Evolutionary conservation across 2,797 vertebrate species (phyloP).

Genomic region (Halcyon chelicuti): DNA sequence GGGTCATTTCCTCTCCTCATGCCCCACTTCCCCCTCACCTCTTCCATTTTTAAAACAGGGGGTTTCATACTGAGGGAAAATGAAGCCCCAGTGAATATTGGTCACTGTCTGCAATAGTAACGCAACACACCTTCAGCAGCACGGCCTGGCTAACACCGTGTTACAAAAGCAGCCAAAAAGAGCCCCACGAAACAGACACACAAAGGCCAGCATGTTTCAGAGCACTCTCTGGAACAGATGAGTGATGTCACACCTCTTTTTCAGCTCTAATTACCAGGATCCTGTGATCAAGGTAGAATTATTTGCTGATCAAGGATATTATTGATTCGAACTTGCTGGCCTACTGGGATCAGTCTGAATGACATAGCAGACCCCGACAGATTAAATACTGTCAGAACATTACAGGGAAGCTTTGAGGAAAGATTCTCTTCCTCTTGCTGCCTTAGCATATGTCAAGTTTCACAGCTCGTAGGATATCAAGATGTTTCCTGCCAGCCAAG

Average conservation of each 20-base stretch:
- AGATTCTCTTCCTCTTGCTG: background rate
- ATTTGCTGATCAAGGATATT: slow-evolving; percentile 39
- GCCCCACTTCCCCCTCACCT: background rate
- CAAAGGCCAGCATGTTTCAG: background rate
- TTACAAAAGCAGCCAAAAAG: background rate
- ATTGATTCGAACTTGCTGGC: background rate
- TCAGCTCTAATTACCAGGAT: slow-evolving; percentile 4
- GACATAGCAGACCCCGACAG: background rate
- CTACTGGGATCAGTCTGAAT: background rate
- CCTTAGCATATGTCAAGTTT: background rate
- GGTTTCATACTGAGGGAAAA: background rate
- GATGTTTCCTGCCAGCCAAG: slow-evolving; percentile 18
- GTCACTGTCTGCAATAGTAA: background rate
- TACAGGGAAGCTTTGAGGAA: background rate
- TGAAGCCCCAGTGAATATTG: fast-evolving
- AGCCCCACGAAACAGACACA: background rate
- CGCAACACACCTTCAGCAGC: background rate
- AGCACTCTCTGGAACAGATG: background rate
- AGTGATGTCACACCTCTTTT: background rate
- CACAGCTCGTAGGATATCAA: slow-evolving; percentile 3
- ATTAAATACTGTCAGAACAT: background rate
- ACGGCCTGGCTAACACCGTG: background rate
- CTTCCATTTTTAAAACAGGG: background rate
- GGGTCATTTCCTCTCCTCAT: background rate
- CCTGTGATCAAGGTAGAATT: slow-evolving; percentile 44